Base-by-base conservation (phyloP, 2,113 vertebrate genomes). In the Zosterops lateralis region DNA sequence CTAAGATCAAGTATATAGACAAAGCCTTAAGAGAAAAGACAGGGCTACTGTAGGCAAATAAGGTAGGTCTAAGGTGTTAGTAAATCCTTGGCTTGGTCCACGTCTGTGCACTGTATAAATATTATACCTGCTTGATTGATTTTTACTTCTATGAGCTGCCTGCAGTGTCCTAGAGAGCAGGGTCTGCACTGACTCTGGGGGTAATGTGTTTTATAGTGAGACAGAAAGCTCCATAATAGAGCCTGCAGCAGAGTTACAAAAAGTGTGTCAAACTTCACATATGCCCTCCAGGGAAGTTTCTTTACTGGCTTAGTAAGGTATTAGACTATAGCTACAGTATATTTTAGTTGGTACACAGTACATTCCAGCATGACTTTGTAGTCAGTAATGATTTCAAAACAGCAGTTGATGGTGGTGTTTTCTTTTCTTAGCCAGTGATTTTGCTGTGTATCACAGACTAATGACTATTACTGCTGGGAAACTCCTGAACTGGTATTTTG, bases 71-170 rank as follows among this genome's bases (percentile, higher is more conserved):
- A 51, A 83, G n/a, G 31, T 29, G 7, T 40, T 40, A 67, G 81
- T 90, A 79, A 93, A 75, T 51, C 44, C 72, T 74, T 88, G 45
- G 48, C 14, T 22, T 87, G 36, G n/a, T 50, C 48, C 71, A 84
- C 8, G 45, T 87, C 82, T 92, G 57, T 94, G 36, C 51, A 28
- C 45, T 81, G 9, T 45, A 1, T 40, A 90, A 95, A 90, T 80
- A 75, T 57, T 89, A 7, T 47, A 92, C 71, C n/a, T 48, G 45
- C 70, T 93, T 8, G 53, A 88, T 79, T 94, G 82, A 87, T 81
- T 95, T 86, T 40, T 92, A 65, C 86, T 97, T 95, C 96, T 70
- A 45, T 95, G 89, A 93, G 84, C 74, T 92, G 88, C 81, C 89
- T 96, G 84, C 53, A 88, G 50, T 29, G 38, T 83, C 84, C 87